phyloP scores from a whole-genome alignment of 64 coral and sea anemone genomes.

The Exaiptasia diaphana region DNA sequence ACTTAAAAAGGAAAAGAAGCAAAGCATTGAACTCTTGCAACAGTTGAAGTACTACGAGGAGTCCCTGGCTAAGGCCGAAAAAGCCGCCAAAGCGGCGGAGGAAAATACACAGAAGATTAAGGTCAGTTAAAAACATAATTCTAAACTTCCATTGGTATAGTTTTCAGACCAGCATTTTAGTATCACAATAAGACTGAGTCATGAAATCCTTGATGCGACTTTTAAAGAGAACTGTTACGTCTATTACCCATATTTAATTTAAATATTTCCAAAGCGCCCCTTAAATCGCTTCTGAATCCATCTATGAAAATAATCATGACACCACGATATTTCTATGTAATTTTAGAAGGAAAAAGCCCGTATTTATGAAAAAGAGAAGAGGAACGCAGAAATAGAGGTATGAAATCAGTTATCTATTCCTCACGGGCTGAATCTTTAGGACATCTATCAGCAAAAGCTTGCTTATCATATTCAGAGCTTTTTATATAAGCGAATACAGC shows the following conservation, averaged over 20 bases:
- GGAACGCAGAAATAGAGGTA: slow-evolving; percentile 67
- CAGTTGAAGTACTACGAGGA: slow-evolving; percentile 5
- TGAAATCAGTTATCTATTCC: no score
- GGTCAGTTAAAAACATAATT: neutral
- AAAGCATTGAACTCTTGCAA: neutral
- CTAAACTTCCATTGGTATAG: neutral
- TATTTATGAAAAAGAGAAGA: slow-evolving; percentile 54
- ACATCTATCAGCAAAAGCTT: no score
- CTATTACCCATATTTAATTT: no score
- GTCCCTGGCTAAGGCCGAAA: slow-evolving; percentile 55
- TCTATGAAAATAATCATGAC: neutral
- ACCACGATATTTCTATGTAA: neutral
- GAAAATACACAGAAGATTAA: slow-evolving; percentile 49
- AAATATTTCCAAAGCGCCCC: neutral
- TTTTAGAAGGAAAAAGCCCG: slow-evolving; percentile 63
- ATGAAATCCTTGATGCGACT: neutral
- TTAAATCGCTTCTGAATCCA: neutral
- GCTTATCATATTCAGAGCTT: no score
- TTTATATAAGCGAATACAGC: no score
- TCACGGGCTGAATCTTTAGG: no score
- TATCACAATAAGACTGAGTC: neutral
- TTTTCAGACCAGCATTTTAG: neutral
- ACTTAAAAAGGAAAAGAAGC: neutral
- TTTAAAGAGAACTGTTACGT: no score
- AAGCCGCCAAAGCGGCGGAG: slow-evolving; percentile 37